These are phyloP conservation scores for Gadus macrocephalus DNA, from an alignment of 2,113 vertebrate species.

Conservation along the genomic window DNA sequence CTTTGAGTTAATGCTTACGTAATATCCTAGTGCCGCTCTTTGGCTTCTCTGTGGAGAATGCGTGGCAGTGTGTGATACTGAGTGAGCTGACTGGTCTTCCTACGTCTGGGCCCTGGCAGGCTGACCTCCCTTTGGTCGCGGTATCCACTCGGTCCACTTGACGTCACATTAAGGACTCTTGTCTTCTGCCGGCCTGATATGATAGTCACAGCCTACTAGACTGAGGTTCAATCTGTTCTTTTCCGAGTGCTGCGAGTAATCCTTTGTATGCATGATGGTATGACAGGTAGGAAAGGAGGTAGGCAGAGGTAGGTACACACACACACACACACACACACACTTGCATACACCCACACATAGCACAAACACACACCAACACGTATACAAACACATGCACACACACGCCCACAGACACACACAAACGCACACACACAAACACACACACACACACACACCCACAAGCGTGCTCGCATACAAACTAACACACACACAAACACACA, in stretches of 20 bases:
- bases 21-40: too few species aligned
- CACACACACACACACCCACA: too few species aligned
- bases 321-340: background rate
- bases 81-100: too few species aligned
- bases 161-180: slow-evolving; percentile 59
- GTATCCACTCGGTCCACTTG: slow-evolving; percentile 48
- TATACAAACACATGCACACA: too few species aligned
- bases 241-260: slow-evolving; percentile 28
- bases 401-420: too few species aligned
- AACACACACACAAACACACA: background rate
- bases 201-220: slow-evolving; percentile 50
- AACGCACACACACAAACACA: too few species aligned
- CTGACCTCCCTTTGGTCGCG: slow-evolving; percentile 38
- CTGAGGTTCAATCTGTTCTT: slow-evolving; percentile 57
- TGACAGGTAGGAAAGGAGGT: slow-evolving; percentile 5
- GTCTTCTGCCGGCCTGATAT: slow-evolving; percentile 57
- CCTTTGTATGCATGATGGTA: slow-evolving; percentile 4
- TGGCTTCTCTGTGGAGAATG: too few species aligned
- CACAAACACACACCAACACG: background rate
- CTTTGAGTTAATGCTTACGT: too few species aligned
- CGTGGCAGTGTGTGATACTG: too few species aligned
- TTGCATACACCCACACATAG: too few species aligned
- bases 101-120: too few species aligned
- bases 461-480: background rate
- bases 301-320: slow-evolving; percentile 6